Evolutionary conservation across 2,888 invertebrate genomes (phyloP).

Genomic region (Ochlodes sylvanus): DNA sequence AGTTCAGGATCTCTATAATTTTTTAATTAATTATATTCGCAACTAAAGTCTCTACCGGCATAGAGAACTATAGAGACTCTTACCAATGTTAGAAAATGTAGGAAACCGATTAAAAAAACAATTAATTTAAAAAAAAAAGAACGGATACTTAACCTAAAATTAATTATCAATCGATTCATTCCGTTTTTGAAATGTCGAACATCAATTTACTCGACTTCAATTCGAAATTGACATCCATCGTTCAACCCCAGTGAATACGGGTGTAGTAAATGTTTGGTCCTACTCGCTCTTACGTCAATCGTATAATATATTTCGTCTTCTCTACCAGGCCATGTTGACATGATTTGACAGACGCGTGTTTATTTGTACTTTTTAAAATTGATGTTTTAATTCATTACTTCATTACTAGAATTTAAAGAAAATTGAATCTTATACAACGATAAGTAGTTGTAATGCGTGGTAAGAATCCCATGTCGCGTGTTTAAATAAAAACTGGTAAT

Average conservation of each 20-base stretch:
- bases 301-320: not conserved
- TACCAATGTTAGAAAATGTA: too few species aligned
- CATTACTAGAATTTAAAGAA: not conserved
- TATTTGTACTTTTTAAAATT: slow-evolving; percentile 1
- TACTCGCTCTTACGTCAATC: slow-evolving; percentile 1
- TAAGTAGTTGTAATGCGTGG: too few species aligned
- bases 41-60: too few species aligned
- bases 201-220: slow-evolving; percentile 23
- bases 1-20: too few species aligned
- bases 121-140: not conserved
- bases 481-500: too few species aligned
- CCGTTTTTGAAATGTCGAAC: slow-evolving; percentile 20
- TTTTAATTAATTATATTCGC: too few species aligned
- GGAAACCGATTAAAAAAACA: not conserved
- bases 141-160: slow-evolving; percentile 2
- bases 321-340: slow-evolving; percentile 19
- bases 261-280: slow-evolving; percentile 12
- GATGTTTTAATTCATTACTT: slow-evolving; percentile 12
- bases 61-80: too few species aligned
- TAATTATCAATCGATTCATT: slow-evolving; percentile 20
- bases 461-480: too few species aligned
- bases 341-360: slow-evolving; percentile 28
- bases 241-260: slow-evolving; percentile 34
- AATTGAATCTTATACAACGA: too few species aligned
- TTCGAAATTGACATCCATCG: slow-evolving; percentile 33